Percentiles rank a stretch among this genome's conserved stretches.
Evolutionary conservation across 1,140 invertebrate species (phyloP).

Genomic region (Campoletis sonorensis): DNA sequence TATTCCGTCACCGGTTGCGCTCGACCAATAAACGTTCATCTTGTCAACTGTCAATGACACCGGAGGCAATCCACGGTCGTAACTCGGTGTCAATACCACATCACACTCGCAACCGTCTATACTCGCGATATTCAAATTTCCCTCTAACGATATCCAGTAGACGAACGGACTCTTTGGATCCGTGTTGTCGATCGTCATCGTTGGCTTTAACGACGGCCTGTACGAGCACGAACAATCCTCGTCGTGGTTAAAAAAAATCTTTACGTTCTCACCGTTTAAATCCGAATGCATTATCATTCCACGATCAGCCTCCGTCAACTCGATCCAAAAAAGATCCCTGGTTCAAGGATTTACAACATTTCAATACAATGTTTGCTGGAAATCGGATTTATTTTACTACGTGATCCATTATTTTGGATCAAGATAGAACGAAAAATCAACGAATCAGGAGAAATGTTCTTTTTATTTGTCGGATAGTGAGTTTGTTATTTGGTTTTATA

Average conservation of each 20-base stretch:
- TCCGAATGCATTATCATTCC: constrained; percentile 81
- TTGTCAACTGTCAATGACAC: constrained; percentile 82
- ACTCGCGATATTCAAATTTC: constrained; percentile 82
- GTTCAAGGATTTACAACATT: not conserved
- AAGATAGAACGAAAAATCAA: too few relatives aligned
- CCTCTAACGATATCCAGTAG: constrained; percentile 80
- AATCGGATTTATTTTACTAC: too few relatives aligned
- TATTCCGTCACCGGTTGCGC: constrained; percentile 78
- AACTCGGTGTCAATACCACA: constrained; percentile 76
- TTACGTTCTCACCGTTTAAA: constrained; percentile 77
- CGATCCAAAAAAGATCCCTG: constrained; percentile 86
- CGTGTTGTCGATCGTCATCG: constrained; percentile 83
- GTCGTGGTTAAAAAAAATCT: constrained; percentile 79
- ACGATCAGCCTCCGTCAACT: constrained; percentile 75
- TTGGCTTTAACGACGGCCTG: constrained; percentile 78
- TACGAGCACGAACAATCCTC: constrained; percentile 72
- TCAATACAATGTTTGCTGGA: too few relatives aligned
- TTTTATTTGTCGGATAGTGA: too few relatives aligned
- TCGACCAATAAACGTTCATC: constrained; percentile 84
- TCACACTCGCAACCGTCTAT: constrained; percentile 83
- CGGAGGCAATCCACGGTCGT: constrained; percentile 75
- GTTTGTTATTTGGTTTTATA: too few relatives aligned
- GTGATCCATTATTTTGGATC: too few relatives aligned
- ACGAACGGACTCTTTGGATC: constrained; percentile 78
- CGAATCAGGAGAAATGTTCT: too few relatives aligned